Evolutionary conservation across 2,797 vertebrate genomes (phyloP), one percentile per base, ranked within the genome.

Genomic region (Lates japonicus): DNA sequence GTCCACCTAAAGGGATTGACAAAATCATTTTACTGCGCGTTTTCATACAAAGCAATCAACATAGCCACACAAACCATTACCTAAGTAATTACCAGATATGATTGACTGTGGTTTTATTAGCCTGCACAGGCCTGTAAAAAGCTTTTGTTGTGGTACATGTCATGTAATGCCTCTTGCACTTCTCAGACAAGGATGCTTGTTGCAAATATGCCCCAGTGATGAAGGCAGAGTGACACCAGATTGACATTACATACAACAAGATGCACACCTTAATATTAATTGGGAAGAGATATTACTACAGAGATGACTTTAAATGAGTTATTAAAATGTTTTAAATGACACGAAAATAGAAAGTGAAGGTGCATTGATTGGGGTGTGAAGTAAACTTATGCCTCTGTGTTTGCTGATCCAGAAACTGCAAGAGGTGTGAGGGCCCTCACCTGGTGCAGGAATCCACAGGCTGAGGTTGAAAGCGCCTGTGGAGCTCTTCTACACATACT

Each of bases 401-500:
- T n/a, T n/a, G n/a, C n/a, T n/a, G n/a, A n/a, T n/a, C n/a, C n/a
- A n/a, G n/a, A n/a, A n/a, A n/a, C n/a, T 17, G 61, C 44, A 62
- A 22, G 74, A 52, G 60, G 35, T 17, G 92, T 79, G 46, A 25
- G 12, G 20, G 20, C 46, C 1, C 84, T 83, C 88, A 98, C 97
- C 97, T 96, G 94, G 87, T 93, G 96, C 88, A 95, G 81, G 37
- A n/a, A 95, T 95, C 88, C 95, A 95, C 91, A 97, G 94, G 90
- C 95, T 96, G 90, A 96, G 94, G 88, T 93, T 96, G 95, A n/a
- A n/a, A n/a, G 97, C 97, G 95, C 82, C 87, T 94, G 92, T 99
- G 97, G 83, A 99, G 95, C 90, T 99, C 97, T 74, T 97, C 96
- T 65, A 99, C 95, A 1, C 98, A 99, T 58, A 96, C 92, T 0